Evolutionary conservation across 2,888 invertebrate species (phyloP).

Genomic region (Ophioninae sp.): DNA sequence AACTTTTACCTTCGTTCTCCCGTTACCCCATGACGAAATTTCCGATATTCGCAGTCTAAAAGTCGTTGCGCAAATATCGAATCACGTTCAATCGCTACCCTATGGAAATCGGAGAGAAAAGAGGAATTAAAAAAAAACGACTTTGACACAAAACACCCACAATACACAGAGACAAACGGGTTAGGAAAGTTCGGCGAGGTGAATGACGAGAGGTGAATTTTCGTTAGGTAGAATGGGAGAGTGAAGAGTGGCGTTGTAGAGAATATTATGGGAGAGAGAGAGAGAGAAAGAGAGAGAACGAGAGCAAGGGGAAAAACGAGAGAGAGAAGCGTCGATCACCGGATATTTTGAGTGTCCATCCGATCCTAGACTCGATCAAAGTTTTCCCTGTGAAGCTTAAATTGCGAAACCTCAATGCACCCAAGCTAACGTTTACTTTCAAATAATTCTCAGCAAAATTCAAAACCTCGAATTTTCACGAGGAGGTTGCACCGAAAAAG

Average conservation of each 20-base stretch:
- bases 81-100: not conserved
- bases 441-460: slow-evolving; percentile 25
- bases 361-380: slow-evolving; percentile 46
- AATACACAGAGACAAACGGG: not conserved
- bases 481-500: not conserved
- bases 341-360: not conserved
- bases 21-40: not conserved
- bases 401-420: slow-evolving; percentile 33
- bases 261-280: slow-evolving; percentile 20
- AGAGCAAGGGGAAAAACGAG: not conserved
- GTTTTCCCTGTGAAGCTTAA: slow-evolving; percentile 43
- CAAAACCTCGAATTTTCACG: not conserved
- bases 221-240: slow-evolving; percentile 31
- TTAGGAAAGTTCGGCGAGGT: slow-evolving; percentile 40
- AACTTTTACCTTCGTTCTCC: slow-evolving; percentile 18
- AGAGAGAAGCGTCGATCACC: not conserved
- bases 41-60: slow-evolving; percentile 3
- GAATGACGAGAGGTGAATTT: slow-evolving; percentile 54
- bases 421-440: slow-evolving; percentile 25
- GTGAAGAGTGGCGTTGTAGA: slow-evolving; percentile 27
- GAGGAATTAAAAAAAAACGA: slow-evolving; percentile 13
- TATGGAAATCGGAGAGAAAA: not conserved
- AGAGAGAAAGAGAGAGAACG: not conserved
- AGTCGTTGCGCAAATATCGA: slow-evolving; percentile 15
- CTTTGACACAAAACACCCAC: not conserved